Evolutionary conservation across 1,140 invertebrate species (phyloP), one percentile per base, ranked within the genome.

Genomic region (Lineus longissimus): DNA sequence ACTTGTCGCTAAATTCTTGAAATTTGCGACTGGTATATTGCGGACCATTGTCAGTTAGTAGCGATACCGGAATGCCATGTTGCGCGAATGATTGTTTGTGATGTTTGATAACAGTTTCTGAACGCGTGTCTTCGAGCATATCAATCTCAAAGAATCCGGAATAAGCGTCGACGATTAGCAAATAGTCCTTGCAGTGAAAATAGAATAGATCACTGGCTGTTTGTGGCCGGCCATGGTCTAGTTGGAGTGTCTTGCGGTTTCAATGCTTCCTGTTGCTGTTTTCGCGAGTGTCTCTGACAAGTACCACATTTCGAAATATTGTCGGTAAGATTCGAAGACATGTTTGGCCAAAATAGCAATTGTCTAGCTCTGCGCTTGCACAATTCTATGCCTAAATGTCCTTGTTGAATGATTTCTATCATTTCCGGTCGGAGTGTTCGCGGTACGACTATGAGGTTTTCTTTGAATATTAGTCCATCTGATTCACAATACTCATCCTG

Each of bases 31-130:
- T 61, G 2, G 13, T 17, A 40, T 27, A 63, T n/a, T n/a, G n/a
- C 2, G 69, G 69, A 22, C 43, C 61, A n/a, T 69, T 60, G 61
- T 70, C 68, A 30, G 45, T 61, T 45, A 67, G 55, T 19, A 43
- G 19, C 19, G 11, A 13, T 43, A 13, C 40, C 11, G 40, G 40
- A 43, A 43, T 43, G 40, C 40, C 40, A 43, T 43, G 40, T 11
- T 19, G 40, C 11, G 40, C 40, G 19, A 43, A 43, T 43, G 19
- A 13, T 11, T 11, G 19, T 43, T 43, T 43, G 11, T 13, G 11
- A 19, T 19, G 19, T 13, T 43, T 43, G 19, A 43, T 43, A 13
- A 43, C 40, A n/a, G n/a, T n/a, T n/a, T n/a, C 40, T 43, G 11
- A 43, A 11, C 11, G 40, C 11, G 19, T 13, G 11, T 43, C 40